Conservation (phyloP, 1,140 invertebrate genomes). For the Tachypleus tridentatus region DNA sequence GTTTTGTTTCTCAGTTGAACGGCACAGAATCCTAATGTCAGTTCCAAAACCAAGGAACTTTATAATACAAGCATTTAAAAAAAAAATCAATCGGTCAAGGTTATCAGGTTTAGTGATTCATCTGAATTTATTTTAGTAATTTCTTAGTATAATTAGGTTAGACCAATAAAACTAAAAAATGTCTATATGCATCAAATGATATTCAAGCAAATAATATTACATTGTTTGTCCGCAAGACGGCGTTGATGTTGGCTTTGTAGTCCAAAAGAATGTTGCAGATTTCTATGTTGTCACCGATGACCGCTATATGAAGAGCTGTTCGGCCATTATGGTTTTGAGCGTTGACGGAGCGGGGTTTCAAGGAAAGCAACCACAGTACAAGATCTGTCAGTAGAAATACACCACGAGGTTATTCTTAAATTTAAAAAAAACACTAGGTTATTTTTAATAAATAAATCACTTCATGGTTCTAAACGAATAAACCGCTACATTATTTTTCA, state of each 20-base stretch:
- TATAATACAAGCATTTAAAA: too few relatives aligned
- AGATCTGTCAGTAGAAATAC: conserved; percentile 17
- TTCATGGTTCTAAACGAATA: too few relatives aligned
- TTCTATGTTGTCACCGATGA: conserved; percentile 85
- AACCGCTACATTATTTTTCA: too few relatives aligned
- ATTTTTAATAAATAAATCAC: neutral
- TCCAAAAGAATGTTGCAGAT: conserved; percentile 81
- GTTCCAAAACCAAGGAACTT: too few relatives aligned
- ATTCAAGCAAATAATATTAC: conserved; percentile 3
- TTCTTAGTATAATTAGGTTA: too few relatives aligned
- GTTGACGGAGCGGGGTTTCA: conserved; percentile 70
- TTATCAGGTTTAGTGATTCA: too few relatives aligned
- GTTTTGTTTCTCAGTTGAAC: too few relatives aligned
- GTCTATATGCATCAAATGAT: too few relatives aligned
- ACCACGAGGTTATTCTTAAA: neutral
- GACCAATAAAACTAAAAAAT: neutral
- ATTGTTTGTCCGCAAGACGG: conserved; percentile 54
- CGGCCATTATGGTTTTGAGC: conserved; percentile 83
- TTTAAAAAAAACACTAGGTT: too few relatives aligned
- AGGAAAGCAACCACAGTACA: conserved; percentile 59
- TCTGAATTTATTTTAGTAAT: too few relatives aligned
- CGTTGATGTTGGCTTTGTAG: conserved; percentile 64
- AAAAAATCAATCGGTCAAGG: too few relatives aligned
- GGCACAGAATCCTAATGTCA: too few relatives aligned
- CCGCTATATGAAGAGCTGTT: conserved; percentile 85